These are phyloP conservation scores for Drosophila gunungcola DNA, from an alignment of 1,140 invertebrate genomes.

Conservation along the genomic window DNA sequence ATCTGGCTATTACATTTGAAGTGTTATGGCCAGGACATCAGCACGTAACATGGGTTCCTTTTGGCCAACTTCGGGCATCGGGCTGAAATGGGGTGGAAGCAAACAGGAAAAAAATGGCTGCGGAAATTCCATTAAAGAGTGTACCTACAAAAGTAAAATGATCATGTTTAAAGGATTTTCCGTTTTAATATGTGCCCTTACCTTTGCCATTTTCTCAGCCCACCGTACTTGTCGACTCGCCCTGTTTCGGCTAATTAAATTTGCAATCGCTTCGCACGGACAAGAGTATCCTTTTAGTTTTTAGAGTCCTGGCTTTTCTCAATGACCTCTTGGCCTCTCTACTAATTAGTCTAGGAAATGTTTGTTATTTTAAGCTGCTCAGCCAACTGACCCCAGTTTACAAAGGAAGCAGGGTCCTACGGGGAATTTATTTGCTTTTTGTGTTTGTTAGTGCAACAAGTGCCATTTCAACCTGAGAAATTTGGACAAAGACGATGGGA, in stretches of 20 bases:
- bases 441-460: slow-evolving; percentile 40
- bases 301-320: slow-evolving; percentile 12
- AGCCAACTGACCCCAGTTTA: slow-evolving; percentile 14
- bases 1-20: slow-evolving; percentile 50
- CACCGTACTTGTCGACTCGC: neutral
- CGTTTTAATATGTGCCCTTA: slow-evolving; percentile 4
- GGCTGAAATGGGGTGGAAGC: slow-evolving; percentile 27
- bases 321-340: slow-evolving; percentile 41
- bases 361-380: slow-evolving; percentile 36
- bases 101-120: slow-evolving; percentile 13
- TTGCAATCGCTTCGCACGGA: slow-evolving; percentile 40
- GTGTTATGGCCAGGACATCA: slow-evolving; percentile 35
- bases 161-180: slow-evolving; percentile 10
- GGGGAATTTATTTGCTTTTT: slow-evolving; percentile 36
- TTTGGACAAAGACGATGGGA: slow-evolving; percentile 14
- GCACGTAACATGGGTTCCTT: slow-evolving; percentile 31
- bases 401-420: slow-evolving; percentile 7
- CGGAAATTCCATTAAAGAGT: slow-evolving; percentile 34
- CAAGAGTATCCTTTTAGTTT: slow-evolving; percentile 58
- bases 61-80: slow-evolving; percentile 15
- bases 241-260: slow-evolving; percentile 56
- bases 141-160: slow-evolving; percentile 16
- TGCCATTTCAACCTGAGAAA: slow-evolving; percentile 22
- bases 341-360: slow-evolving; percentile 52
- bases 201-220: neutral